Percentiles rank a stretch among this genome's conserved stretches.
Conservation (phyloP, 2,888 invertebrate genomes). For the Amorpha juglandis region DNA sequence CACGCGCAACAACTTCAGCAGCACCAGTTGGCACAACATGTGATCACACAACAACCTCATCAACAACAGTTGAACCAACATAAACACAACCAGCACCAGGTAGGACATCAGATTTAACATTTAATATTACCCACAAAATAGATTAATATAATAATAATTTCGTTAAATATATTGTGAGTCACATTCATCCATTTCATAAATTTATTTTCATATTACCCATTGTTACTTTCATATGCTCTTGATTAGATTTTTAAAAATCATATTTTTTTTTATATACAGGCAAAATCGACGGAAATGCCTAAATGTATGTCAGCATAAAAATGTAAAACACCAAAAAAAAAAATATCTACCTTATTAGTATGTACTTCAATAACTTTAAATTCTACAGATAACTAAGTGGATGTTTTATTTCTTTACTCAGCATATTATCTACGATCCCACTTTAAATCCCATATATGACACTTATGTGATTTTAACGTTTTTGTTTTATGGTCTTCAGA, state of each 20-base stretch:
- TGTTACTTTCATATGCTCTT: no score
- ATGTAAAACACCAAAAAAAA: no score
- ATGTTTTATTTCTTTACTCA: not conserved
- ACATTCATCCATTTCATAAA: no score
- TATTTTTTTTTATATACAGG: no score
- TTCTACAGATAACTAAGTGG: not conserved
- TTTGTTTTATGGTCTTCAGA: no score
- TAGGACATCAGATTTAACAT: conserved; percentile 51
- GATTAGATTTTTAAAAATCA: no score
- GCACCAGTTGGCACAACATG: conserved; percentile 64
- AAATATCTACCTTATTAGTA: not conserved
- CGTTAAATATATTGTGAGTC: no score
- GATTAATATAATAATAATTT: no score
- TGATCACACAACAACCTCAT: conserved; percentile 62
- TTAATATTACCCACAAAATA: not conserved
- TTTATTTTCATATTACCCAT: no score
- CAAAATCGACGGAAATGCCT: not conserved
- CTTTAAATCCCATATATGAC: no score
- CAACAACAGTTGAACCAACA: conserved; percentile 68
- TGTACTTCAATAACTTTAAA: not conserved
- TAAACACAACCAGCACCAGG: conserved; percentile 70
- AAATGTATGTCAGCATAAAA: not conserved
- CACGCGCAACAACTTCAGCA: conserved; percentile 41
- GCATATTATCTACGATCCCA: not conserved
- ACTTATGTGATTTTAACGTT: no score